Evolutionary conservation across 2,113 vertebrate species (phyloP), one percentile per base, ranked within the genome.

Genomic region (Nannospalax galili): DNA sequence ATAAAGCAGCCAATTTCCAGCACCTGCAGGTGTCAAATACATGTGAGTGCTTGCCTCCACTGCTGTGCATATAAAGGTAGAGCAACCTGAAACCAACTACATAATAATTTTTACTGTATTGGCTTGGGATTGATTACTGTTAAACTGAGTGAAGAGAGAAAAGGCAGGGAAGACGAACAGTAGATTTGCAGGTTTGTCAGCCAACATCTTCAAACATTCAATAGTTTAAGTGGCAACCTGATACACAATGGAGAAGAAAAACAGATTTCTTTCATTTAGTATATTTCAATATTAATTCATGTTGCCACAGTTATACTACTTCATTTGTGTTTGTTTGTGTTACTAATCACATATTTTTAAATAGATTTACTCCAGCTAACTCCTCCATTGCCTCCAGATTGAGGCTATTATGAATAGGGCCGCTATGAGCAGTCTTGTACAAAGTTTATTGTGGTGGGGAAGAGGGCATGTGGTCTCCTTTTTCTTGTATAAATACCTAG

Each of bases 221-320:
- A 40, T 26, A 65, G 48, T 64, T 84, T 93, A 60, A 95, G 67
- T 28, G 56, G 82, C 70, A 88, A 69, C 64, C 24, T 80, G 84
- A 81, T 74, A 91, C 42, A 92, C 67, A 77, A 67, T 3, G 22
- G 42, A 64, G 91, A 96, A 37, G 24, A n/a, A n/a, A 91, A 52
- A 32, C 32, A 78, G 45, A 15, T 14, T 90, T 87, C 75, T 82
- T 84, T 60, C 69, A 52, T 35, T 75, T 40, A 60, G 48, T 64
- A 6, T 60, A 70, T 84, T 80, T 88, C 70, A 28, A 35, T 70
- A 56, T 40, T 45, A 32, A 73, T 40, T 32, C 9, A 32, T 7
- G 28, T n/a, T 64, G 7, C 37, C 37, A 11, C 37, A 19, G 0
- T 80, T 52, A 52, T 52, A 52, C 48, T 52, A 11, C 11, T 52